Evolutionary conservation across 2,888 invertebrate species (phyloP), one percentile per base, ranked within the genome.

Genomic region (Stramonita haemastoma): DNA sequence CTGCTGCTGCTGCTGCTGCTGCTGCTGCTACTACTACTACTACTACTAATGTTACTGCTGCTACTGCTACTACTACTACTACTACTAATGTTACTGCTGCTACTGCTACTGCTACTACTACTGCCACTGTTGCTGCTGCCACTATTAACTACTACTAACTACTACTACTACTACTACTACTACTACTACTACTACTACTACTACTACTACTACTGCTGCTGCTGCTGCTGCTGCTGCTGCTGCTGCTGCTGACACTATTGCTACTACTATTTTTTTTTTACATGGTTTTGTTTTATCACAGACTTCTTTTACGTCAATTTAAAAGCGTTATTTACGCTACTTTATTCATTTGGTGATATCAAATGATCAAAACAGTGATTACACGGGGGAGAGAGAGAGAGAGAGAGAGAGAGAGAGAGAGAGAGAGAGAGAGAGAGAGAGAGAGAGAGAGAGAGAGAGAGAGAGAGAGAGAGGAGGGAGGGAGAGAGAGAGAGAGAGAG

Each of bases 351-450:
- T 46, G 46, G 46, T 46, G 8, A 46, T 46, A 46, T 46, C 19
- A 19, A 22, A 26, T 66, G 66, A 22, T 19, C 26, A 26, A 22
- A 26, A 66, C 22, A 66, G 66, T 22, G 66, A 66, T 19, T 5
- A 26, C 19, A 19, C 17, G 81, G 32, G 17, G 34, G 84, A 46
- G 29, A 46, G 84, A 56, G n/a, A n/a, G 56, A 84, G 84, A 46
- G 17, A 46, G 84, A 46, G 17, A 84, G 84, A 84, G 19, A 84
- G 84, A 46, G 17, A 84, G 46, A 32, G 15, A 84, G 84, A 84
- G 15, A 46, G 83, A 46, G 17, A 81, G 79, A 13, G 26, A 15
- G 32, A n/a, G 26, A 26, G 77, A 32, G 19, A 19, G 32, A 32
- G 19, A 19, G 32, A 32, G 32, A 19, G 79, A 81, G 32, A 19